These are phyloP conservation scores for Schizaphis graminum DNA, from an alignment of 2,888 invertebrate species.

Conservation along the genomic window DNA sequence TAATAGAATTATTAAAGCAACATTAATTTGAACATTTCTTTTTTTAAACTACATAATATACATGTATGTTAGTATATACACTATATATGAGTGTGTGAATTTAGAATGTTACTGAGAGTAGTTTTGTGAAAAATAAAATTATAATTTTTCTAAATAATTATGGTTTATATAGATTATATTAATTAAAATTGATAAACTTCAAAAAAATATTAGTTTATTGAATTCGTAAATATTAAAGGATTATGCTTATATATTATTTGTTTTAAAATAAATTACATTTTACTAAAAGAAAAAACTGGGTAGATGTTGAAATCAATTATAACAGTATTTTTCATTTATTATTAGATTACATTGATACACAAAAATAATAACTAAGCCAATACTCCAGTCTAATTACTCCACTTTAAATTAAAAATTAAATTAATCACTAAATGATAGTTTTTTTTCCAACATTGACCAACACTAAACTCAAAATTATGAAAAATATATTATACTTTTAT, in stretches of 20 bases:
- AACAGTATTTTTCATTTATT: background rate
- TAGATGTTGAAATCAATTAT: background rate
- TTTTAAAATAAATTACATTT: background rate
- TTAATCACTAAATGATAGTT: background rate
- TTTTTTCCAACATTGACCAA: background rate
- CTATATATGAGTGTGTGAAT: background rate
- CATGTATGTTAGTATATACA: background rate
- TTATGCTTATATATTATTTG: background rate
- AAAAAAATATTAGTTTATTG: background rate
- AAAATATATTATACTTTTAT: background rate
- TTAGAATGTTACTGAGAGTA: background rate
- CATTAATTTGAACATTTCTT: background rate
- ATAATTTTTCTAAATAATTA: background rate
- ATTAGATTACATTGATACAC: background rate
- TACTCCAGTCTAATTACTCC: too few species aligned
- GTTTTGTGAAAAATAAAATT: background rate
- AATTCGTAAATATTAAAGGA: background rate
- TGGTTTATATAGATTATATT: background rate
- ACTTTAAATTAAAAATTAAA: too few species aligned
- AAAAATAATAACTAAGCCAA: background rate
- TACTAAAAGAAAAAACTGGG: background rate
- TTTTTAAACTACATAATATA: background rate
- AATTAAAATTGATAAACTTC: background rate
- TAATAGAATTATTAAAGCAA: background rate
- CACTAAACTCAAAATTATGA: background rate